Conservation (phyloP, 2,797 vertebrate genomes). For the Cyprinella venusta region DNA sequence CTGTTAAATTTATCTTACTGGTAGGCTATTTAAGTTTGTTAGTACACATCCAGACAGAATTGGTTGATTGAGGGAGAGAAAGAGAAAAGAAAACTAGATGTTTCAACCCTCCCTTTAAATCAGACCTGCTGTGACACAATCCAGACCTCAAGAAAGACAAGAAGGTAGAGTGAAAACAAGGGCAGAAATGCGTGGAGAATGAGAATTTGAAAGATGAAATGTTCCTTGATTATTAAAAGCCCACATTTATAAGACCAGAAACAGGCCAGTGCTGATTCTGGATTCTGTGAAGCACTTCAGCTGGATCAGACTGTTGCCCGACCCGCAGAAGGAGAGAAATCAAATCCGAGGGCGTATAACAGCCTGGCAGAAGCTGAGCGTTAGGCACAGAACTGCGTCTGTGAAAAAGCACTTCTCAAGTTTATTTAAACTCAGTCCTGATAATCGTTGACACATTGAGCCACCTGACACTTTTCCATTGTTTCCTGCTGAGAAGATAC, state of each 20-base stretch:
- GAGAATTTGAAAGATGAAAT: neutral
- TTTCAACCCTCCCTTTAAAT: neutral
- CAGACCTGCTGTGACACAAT: conserved; percentile 26
- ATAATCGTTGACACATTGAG: conserved; percentile 11
- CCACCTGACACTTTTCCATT: neutral
- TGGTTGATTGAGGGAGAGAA: neutral
- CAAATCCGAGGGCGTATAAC: neutral
- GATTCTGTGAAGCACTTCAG: neutral
- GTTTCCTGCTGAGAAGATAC: neutral
- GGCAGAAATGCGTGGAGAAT: neutral
- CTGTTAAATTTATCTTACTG: neutral
- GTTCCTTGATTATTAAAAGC: conserved; percentile 21
- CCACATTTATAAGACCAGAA: conserved; percentile 8
- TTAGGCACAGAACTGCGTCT: neutral
- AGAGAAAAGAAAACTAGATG: neutral
- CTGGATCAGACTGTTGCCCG: neutral
- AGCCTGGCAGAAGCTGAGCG: conserved; percentile 8
- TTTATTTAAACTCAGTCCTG: neutral
- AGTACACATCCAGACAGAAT: neutral
- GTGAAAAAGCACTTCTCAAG: conserved; percentile 9
- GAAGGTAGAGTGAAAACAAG: neutral
- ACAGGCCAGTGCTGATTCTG: conserved; percentile 23
- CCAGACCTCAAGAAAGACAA: neutral
- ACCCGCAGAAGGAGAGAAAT: conserved; percentile 5
- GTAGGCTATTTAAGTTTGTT: neutral